phyloP scores from a whole-genome alignment of 2,113 vertebrate genomes.

The Callionymus lyra region DNA sequence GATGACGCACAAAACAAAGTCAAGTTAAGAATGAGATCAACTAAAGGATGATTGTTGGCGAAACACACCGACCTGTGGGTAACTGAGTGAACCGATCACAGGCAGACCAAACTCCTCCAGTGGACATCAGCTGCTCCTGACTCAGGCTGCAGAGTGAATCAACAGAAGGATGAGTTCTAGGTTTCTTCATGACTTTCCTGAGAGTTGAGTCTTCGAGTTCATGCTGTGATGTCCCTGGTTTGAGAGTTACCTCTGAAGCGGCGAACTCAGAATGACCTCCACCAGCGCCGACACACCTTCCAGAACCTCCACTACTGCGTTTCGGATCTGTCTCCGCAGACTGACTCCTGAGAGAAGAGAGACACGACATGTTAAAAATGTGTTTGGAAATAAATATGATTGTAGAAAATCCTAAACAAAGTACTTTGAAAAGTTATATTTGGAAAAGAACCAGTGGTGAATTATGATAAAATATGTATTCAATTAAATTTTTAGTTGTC shows the following conservation, averaged over 20 bases:
- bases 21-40: neutral
- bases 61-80: slow-evolving; percentile 69
- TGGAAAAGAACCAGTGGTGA: too few species aligned
- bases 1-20: too few species aligned
- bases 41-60: neutral
- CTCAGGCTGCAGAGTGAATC: slow-evolving; percentile 58
- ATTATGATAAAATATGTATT: too few species aligned
- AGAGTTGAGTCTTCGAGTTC: neutral
- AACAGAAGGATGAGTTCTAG: neutral
- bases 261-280: slow-evolving; percentile 70
- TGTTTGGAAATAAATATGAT: too few species aligned
- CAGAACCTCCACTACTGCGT: slow-evolving; percentile 71
- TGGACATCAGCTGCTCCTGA: slow-evolving; percentile 79
- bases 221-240: neutral
- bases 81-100: slow-evolving; percentile 73
- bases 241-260: slow-evolving; percentile 73
- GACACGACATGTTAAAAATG: too few species aligned
- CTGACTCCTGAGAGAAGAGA: slow-evolving; percentile 67
- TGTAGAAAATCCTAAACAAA: too few species aligned
- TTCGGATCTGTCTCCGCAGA: slow-evolving; percentile 74
- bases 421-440: too few species aligned
- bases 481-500: too few species aligned
- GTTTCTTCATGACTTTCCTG: too few species aligned
- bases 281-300: slow-evolving; percentile 77
- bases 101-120: slow-evolving; percentile 78